Evolutionary conservation across 2,797 vertebrate species (phyloP), one percentile per base, ranked within the genome.

Genomic region (Ambastaia sidthimunki): DNA sequence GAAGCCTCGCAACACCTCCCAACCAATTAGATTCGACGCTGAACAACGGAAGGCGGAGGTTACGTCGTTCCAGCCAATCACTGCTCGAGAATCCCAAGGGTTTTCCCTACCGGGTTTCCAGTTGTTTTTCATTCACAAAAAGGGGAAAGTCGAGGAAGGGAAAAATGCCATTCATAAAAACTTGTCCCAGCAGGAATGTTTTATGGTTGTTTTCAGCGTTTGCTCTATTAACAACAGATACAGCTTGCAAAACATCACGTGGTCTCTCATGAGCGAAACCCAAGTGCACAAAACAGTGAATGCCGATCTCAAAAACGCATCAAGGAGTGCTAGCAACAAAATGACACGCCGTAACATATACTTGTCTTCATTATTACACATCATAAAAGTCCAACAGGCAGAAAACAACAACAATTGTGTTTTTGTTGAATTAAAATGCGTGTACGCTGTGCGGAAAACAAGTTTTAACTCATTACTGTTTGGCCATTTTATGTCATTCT

Each of bases 81-180:
- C 0, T 18, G 69, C 1, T 3, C 62, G 5, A 80, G 71, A 82
- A 55, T 80, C 28, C 86, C 80, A 80, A 81, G 70, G 86, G 84
- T 75, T 87, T 90, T 90, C 89, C 83, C 86, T 86, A 90, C 81
- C 87, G 84, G 87, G 91, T 93, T 93, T 93, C 89, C 93, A 94
- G 92, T 95, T 94, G 94, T 94, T 95, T 94, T 94, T 95, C 94
- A 95, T 95, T 95, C 94, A 95, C 92, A 94, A 95, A 95, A 89
- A 76, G 67, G 71, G 84, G 90, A 91, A 85, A 86, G 87, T 84
- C 73, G 74, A 81, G 76, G 82, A 81, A 84, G 82, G 74, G 88
- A 65, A 89, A 85, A 84, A 83, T 86, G 90, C 90, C 94, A 95
- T 95, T 95, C 93, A 95, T 94, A 94, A 95, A 95, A 95, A 92